Base-by-base conservation (phyloP, 2,888 invertebrate genomes). In the Adineta ricciae region DNA sequence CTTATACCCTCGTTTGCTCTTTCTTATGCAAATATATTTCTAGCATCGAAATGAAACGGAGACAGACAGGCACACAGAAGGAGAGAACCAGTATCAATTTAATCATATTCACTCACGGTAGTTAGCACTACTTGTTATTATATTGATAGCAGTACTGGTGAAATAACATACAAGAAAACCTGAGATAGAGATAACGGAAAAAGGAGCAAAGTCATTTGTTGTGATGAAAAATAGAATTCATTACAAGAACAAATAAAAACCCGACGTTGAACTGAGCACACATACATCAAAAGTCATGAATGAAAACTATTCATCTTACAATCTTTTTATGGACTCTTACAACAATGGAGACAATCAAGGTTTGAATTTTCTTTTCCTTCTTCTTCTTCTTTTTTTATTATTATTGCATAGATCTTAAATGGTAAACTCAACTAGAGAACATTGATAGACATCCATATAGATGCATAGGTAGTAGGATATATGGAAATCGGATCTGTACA, bases 1-100 rank as follows among this genome's bases (percentile, higher is more conserved):
- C 32, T 32, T 64, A 19, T 7, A 5, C 64, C 32, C 19, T 64
- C 64, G 19, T 64, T 64, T 32, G 64, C 32, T 24, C 64, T 64
- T 27, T 64, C 64, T 32, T 64, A 64, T 64, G 64, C 64, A 64
- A 64, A 64, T 64, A 64, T 64, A 27, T 64, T 64, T 64, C 64
- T 32, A 64, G 19, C 32, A 16, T 32, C 27, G 32, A 19, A 64
- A 16, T 32, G 32, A 64, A 36, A 64, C 11, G 46, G 46, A 11
- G n/a, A n/a, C n/a, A n/a, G n/a, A n/a, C n/a, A n/a, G n/a, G n/a
- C n/a, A n/a, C n/a, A 46, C 8, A 46, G 46, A 46, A 11, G 19
- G 2, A 64, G 64, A 64, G 64, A 64, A 64, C 19, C 16, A 64
- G 64, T 64, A 64, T 64, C 64, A 64, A 19, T 64, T 64, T 64